Percentiles rank a stretch among this genome's conserved stretches.
Evolutionary conservation across 2,888 invertebrate species (phyloP).

Genomic region (Drosophila subquinaria): DNA sequence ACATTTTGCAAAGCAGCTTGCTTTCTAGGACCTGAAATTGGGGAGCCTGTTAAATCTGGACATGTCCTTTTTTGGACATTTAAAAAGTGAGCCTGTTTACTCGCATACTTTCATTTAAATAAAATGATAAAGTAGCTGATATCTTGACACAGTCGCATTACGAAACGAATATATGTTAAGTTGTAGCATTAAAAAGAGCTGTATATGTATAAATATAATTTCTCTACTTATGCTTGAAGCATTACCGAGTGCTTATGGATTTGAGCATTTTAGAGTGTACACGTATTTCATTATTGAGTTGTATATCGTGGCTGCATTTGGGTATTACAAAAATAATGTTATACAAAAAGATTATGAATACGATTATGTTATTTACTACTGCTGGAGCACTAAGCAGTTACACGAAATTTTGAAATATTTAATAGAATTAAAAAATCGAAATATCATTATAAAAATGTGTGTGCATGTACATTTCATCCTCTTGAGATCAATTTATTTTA

Average conservation of each 20-base stretch:
- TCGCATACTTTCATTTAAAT: too few relatives aligned
- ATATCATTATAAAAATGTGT: constrained; percentile 29
- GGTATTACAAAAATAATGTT: not conserved
- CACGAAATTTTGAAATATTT: constrained; percentile 45
- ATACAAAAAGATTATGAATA: constrained; percentile 4
- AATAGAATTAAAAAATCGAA: constrained; percentile 33
- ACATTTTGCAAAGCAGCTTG: too few relatives aligned
- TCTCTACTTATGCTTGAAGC: not conserved
- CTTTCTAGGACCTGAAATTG: too few relatives aligned
- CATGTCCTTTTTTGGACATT: too few relatives aligned
- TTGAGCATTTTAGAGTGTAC: constrained; percentile 24
- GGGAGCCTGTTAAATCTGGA: too few relatives aligned
- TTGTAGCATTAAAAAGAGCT: not conserved
- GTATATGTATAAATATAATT: constrained; percentile 4
- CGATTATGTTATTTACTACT: constrained; percentile 40
- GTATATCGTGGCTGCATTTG: not conserved
- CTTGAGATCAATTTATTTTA: constrained; percentile 89
- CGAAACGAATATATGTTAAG: not conserved
- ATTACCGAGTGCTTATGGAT: constrained; percentile 1
- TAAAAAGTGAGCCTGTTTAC: too few relatives aligned
- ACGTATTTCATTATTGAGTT: constrained; percentile 2
- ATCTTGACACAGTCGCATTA: not conserved
- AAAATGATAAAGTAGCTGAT: too few relatives aligned
- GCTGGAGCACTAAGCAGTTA: constrained; percentile 64
- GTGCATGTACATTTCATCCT: constrained; percentile 46